phyloP scores from a whole-genome alignment of 2,888 invertebrate genomes.

The Caenorhabditis sinica region DNA sequence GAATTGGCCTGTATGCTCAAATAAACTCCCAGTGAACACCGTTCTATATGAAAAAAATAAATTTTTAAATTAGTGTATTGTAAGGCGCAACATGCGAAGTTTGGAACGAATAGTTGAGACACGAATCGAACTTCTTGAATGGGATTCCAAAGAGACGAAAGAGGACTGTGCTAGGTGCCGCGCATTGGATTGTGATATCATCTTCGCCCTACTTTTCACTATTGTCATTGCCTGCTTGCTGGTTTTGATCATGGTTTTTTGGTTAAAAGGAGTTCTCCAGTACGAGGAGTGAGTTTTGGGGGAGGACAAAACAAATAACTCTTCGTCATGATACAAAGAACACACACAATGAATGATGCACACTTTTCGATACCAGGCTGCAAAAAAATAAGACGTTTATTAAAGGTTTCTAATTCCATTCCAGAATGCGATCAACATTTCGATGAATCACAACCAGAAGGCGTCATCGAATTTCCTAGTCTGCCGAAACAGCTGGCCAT shows the following conservation, averaged over 20 bases:
- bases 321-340: background rate
- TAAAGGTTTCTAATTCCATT: slow-evolving; percentile 5
- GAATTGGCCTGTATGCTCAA: no score
- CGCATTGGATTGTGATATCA: slow-evolving; percentile 83
- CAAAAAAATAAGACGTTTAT: no score
- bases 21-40: no score
- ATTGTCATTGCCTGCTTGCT: slow-evolving; percentile 81
- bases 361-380: slow-evolving; percentile 43
- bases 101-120: slow-evolving; percentile 81
- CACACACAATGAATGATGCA: slow-evolving; percentile 1
- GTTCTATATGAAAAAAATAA: no score
- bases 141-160: slow-evolving; percentile 71
- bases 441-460: slow-evolving; percentile 74
- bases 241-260: slow-evolving; percentile 82
- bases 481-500: slow-evolving; percentile 71
- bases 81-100: slow-evolving; percentile 65
- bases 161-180: slow-evolving; percentile 81
- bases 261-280: slow-evolving; percentile 82
- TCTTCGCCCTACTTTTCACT: slow-evolving; percentile 83
- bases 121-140: slow-evolving; percentile 78
- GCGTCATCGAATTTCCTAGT: slow-evolving; percentile 79
- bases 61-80: no score
- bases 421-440: slow-evolving; percentile 82
- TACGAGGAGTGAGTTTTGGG: slow-evolving; percentile 81
- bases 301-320: background rate